These are phyloP conservation scores for Chaetorhynchus papuensis DNA, from an alignment of 2,113 vertebrate genomes.

Conservation along the genomic window DNA sequence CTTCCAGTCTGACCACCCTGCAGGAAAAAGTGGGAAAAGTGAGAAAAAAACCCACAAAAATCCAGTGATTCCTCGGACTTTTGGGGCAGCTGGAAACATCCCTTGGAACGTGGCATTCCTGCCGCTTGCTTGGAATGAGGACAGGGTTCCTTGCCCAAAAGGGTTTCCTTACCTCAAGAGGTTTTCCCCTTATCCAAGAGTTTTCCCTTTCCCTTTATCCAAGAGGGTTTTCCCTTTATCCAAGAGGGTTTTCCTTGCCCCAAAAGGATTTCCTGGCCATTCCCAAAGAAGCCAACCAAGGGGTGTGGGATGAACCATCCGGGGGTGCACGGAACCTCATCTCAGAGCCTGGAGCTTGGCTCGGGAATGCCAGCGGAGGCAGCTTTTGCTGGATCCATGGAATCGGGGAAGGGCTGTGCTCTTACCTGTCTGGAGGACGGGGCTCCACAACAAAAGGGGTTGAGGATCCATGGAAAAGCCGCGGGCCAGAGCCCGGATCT, in stretches of 20 bases:
- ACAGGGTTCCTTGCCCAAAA: neutral
- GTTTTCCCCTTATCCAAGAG: neutral
- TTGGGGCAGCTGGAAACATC: neutral
- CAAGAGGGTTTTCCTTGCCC: neutral
- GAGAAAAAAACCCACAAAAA: neutral
- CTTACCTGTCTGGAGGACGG: neutral
- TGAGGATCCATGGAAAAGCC: constrained; percentile 95
- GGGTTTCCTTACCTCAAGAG: neutral
- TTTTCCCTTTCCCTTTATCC: neutral
- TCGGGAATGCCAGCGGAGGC: neutral
- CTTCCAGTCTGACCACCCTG: constrained; percentile 83
- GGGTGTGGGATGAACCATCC: neutral
- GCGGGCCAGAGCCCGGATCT: constrained; percentile 59
- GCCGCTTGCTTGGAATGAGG: neutral
- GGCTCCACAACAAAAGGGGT: constrained; percentile 35
- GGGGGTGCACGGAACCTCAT: neutral
- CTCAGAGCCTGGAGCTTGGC: no score
- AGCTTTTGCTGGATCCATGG: neutral
- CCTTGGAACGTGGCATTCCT: accelerated
- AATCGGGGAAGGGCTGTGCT: neutral
- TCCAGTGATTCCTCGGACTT: constrained; percentile 1
- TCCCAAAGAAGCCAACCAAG: neutral
- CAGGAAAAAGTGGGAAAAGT: constrained; percentile 21
- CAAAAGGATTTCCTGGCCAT: neutral
- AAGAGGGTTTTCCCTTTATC: neutral